These are phyloP conservation scores for Homarus americanus DNA, from an alignment of 1,140 invertebrate species.

Conservation along the genomic window DNA sequence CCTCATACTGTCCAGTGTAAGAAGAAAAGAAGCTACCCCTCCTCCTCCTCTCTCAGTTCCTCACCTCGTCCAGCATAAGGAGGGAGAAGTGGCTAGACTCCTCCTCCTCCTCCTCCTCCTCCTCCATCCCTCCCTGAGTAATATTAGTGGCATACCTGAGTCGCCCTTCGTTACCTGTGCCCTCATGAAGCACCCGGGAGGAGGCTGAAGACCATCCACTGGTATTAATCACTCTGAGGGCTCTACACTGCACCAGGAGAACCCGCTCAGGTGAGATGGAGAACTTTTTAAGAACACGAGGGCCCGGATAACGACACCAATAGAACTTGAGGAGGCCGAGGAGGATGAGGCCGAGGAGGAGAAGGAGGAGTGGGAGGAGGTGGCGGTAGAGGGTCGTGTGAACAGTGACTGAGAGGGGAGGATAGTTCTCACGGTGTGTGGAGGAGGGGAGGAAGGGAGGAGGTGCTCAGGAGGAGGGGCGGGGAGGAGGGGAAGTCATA, in stretches of 20 bases:
- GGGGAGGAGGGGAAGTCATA: not conserved
- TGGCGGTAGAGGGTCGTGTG: not conserved
- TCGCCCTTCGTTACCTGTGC: conserved; percentile 27
- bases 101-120: not conserved
- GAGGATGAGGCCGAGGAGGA: conserved; percentile 21
- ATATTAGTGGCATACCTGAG: not conserved
- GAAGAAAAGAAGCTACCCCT: too few relatives aligned
- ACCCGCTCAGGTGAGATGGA: conserved; percentile 50
- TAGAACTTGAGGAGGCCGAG: conserved; percentile 17
- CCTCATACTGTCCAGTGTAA: too few relatives aligned
- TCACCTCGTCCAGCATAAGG: not conserved
- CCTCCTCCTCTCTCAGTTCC: not conserved
- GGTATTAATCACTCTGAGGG: conserved; percentile 37
- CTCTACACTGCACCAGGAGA: conserved; percentile 34
- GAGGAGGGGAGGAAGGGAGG: not conserved
- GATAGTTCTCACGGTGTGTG: not conserved
- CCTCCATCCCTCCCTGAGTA: not conserved
- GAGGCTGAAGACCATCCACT: conserved; percentile 32
- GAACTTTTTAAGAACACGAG: conserved; percentile 43
- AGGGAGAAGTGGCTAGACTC: too few relatives aligned
- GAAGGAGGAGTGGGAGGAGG: conserved; percentile 6
- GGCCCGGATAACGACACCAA: conserved; percentile 40
- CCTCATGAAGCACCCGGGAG: conserved; percentile 6
- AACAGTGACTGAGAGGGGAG: conserved; percentile 14
- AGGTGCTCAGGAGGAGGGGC: not conserved